Evolutionary conservation across 64 coral and sea anemone species (phyloP).

Genomic region (Stichodactyla helianthus): DNA sequence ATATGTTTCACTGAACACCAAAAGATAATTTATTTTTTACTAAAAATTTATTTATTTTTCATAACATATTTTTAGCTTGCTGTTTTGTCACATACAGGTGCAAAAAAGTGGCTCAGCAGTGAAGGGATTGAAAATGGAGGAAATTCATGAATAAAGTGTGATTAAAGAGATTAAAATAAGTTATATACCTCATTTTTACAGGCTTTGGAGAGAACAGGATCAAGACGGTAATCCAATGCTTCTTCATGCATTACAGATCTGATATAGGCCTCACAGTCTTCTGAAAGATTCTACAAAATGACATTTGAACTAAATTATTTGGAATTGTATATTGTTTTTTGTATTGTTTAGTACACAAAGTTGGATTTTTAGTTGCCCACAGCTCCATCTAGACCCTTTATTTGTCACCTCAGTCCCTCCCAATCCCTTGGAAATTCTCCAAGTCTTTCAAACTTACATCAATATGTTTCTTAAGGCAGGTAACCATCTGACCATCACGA

Average conservation of each 20-base stretch:
- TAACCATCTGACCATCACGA: slow-evolving; percentile 37
- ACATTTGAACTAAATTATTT: neutral
- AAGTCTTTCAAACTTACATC: slow-evolving; percentile 31
- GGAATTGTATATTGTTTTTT: neutral
- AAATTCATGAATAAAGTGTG: neutral
- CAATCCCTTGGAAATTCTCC: too few relatives aligned
- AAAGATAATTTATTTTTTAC: too few relatives aligned
- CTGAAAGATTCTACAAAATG: slow-evolving; percentile 41
- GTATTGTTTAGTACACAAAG: too few relatives aligned
- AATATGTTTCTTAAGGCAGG: slow-evolving; percentile 68
- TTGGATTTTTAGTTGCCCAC: too few relatives aligned
- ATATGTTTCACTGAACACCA: too few relatives aligned
- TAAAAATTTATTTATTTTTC: too few relatives aligned
- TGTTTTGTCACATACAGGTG: too few relatives aligned
- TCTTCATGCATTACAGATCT: slow-evolving; percentile 58
- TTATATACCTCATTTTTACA: slow-evolving; percentile 52
- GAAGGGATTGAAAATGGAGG: neutral
- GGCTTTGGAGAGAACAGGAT: slow-evolving; percentile 47
- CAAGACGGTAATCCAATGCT: slow-evolving; percentile 64
- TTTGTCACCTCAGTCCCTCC: too few relatives aligned
- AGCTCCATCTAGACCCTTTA: too few relatives aligned
- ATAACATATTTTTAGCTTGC: too few relatives aligned
- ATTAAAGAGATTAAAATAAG: neutral
- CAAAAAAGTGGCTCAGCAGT: too few relatives aligned
- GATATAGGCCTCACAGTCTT: slow-evolving; percentile 58